Conservation (phyloP, 2,113 vertebrate genomes). For the Psammodynastes pulverulentus region DNA sequence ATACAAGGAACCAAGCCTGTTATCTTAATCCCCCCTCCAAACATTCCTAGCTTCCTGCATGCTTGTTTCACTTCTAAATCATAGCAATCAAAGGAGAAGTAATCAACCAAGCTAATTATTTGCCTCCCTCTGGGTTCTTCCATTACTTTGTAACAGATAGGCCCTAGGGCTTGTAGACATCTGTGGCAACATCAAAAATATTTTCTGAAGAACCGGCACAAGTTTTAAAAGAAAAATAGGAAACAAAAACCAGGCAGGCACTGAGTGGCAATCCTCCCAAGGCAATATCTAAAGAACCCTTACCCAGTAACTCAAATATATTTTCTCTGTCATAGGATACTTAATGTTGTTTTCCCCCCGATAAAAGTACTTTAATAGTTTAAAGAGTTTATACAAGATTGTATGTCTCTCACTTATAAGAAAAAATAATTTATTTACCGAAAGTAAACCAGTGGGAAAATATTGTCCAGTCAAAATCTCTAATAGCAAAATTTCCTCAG, state of each 20-base stretch:
- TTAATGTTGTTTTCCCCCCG: background rate
- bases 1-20: background rate
- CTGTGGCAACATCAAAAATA: conserved; percentile 3
- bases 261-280: background rate
- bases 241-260: background rate
- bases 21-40: background rate
- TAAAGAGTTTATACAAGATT: background rate
- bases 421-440: background rate
- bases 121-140: background rate
- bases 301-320: background rate
- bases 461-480: background rate
- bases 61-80: conserved; percentile 10
- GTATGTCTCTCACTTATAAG: background rate
- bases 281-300: background rate
- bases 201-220: background rate
- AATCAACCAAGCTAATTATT: conserved; percentile 26
- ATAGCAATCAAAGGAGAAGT: conserved; percentile 13
- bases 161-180: background rate
- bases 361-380: no score
- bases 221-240: background rate
- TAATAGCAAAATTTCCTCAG: background rate
- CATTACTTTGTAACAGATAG: background rate
- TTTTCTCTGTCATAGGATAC: background rate
- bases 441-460: background rate
- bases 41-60: background rate